Conservation (phyloP, 2,888 invertebrate species). For the Pandemis cinnamomeana region DNA sequence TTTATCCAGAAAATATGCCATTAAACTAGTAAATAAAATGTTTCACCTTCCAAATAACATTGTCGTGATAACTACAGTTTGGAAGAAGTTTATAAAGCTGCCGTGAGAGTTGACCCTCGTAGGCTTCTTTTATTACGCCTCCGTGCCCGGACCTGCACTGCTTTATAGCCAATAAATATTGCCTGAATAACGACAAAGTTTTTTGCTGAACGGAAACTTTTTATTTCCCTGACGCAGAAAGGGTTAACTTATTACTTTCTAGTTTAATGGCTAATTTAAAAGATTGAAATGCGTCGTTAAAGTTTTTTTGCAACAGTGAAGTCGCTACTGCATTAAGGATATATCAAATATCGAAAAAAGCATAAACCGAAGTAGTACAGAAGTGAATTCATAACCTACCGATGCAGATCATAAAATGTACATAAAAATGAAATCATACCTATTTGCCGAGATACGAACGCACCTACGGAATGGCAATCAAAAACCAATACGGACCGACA, state of each 20-base stretch:
- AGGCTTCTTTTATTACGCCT: constrained; percentile 64
- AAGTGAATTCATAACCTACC: constrained; percentile 5
- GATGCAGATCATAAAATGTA: constrained; percentile 23
- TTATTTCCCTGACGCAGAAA: constrained; percentile 41
- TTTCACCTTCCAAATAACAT: constrained; percentile 9
- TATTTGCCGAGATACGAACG: constrained; percentile 46
- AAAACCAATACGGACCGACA: constrained; percentile 67
- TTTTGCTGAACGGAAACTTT: constrained; percentile 61
- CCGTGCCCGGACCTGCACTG: constrained; percentile 61
- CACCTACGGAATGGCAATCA: constrained; percentile 65
- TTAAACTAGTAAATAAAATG: constrained; percentile 20
- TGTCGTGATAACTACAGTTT: constrained; percentile 52
- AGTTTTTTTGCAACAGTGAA: background rate
- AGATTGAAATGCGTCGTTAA: constrained; percentile 9
- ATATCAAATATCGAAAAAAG: background rate
- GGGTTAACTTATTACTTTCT: constrained; percentile 35
- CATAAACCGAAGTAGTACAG: background rate
- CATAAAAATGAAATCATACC: constrained; percentile 46
- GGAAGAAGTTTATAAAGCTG: constrained; percentile 64
- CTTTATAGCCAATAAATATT: constrained; percentile 72
- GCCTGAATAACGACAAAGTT: constrained; percentile 61
- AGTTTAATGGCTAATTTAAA: constrained; percentile 32
- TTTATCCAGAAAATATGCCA: background rate
- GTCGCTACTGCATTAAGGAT: background rate
- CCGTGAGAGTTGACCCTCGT: constrained; percentile 58